Evolutionary conservation across 1,140 invertebrate genomes (phyloP), one percentile per base, ranked within the genome.

Genomic region (Heliconius hewitsoni): DNA sequence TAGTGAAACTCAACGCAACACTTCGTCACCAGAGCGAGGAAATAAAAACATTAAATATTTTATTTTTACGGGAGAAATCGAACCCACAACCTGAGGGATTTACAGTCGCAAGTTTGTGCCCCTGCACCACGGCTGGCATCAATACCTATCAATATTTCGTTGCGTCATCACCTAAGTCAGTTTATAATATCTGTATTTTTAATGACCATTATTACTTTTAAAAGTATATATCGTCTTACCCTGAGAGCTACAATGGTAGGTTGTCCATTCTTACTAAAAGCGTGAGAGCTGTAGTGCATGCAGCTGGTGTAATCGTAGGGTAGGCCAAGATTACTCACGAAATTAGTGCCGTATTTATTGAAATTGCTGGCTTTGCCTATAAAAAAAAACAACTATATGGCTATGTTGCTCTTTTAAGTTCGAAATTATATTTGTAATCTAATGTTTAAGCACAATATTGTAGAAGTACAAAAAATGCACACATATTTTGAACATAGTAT

Each of bases 251-350:
- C 71, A 11, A 97, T 96, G 1, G 97, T 97, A 0, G 96, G 95
- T 80, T 95, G 88, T 9, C 96, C 96, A 86, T 98, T 98, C 37
- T 88, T 95, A 6, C 96, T 96, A 89, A 98, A 98, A 4, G 96
- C 97, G 71, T 94, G 96, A 2, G 95, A 89, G 1, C 96, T 97
- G 86, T 98, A 98, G 88, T 98, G 97, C 97, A 98, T 97, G 8
- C 97, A 96, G 80, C 97, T 97, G n/a, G 95, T 95, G 85, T 97
- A 98, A 87, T 98, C 97, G 79, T 98, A 98, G 0, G 95, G 94
- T 2, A 97, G 95, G 1, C 96, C 97, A 79, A 95, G 96, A n/a
- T 93, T 95, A 79, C 94, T 93, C 1, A 95, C 95, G 5, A 95
- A 92, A 8, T 95, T 88, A 4, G 89, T 90, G 1, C 93, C 93